Evolutionary conservation across 2,797 vertebrate species (phyloP), one percentile per base, ranked within the genome.

Genomic region (Spea hammondii): DNA sequence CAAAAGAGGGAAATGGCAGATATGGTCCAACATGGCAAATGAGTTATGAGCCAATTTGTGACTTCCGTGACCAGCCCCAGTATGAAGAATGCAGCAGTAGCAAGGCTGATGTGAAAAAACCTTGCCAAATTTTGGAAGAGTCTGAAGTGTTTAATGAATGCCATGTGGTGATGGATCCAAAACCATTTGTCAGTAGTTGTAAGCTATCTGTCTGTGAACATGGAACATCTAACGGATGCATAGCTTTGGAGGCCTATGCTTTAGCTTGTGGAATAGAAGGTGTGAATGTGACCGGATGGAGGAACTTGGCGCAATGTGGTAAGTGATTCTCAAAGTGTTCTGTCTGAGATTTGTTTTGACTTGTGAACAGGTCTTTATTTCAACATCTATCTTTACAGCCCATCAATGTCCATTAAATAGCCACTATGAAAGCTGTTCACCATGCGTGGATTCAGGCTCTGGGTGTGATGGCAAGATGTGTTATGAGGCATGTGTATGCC

Each of bases 131-230:
- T 9, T 45, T 80, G 17, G 32, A 4, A 8, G 12, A 45, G 6
- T 13, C 45, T 50, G 13, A 46, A 1, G 6, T 70, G 4, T 80
- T 80, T 60, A 14, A 65, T 9, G 11, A 10, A 12, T 80, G 79
- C 11, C 68, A 66, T 62, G 8, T 8, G 3, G 4, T 3, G 0
- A 1, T 80, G 49, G 59, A 75, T 66, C 73, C 67, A 47, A 51
- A 51, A 12, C 50, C 79, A n/a, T 80, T 80, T 44, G 47, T 80
- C 8, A 8, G 47, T 10, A 59, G 68, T 14, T 80, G 79, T 46
- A 4, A 65, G 13, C 17, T 3, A 17, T 45, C 65, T 4, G 17
- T 80, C 51, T 76, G 79, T 51, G 11, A 11, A 5, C 32, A 13
- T 45, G 32, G 12, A 5, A 17, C 12, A 0, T 48, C 4, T 1